Conservation (phyloP, 2,888 invertebrate species). For the Ctenicera cuprea region DNA sequence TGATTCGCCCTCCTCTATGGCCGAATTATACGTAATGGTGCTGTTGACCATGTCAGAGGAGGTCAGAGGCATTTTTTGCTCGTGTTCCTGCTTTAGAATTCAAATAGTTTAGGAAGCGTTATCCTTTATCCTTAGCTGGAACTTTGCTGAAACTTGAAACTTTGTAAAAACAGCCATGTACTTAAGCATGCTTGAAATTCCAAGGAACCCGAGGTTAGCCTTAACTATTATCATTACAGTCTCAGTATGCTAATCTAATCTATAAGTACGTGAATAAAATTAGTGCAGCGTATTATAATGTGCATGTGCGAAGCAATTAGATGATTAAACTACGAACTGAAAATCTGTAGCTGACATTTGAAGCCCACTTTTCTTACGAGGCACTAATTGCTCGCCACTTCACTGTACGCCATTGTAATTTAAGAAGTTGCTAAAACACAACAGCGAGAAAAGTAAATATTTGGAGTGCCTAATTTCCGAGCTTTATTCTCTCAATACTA, state of each 20-base stretch:
- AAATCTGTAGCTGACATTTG: no score
- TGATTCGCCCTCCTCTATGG: no score
- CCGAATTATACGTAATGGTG: background rate
- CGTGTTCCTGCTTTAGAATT: slow-evolving; percentile 21
- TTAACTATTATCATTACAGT: slow-evolving; percentile 13
- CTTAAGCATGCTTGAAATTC: slow-evolving; percentile 31
- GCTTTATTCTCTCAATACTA: background rate
- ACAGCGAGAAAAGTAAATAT: slow-evolving; percentile 1
- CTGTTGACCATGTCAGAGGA: background rate
- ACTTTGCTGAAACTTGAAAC: slow-evolving; percentile 25
- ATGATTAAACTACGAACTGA: no score
- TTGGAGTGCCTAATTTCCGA: background rate
- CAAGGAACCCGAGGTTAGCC: slow-evolving; percentile 13
- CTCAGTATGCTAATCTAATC: background rate
- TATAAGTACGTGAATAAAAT: no score
- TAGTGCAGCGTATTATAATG: no score
- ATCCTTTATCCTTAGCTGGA: slow-evolving; percentile 31
- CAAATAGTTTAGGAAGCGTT: slow-evolving; percentile 26
- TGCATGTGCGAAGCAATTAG: no score
- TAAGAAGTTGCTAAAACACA: slow-evolving; percentile 4
- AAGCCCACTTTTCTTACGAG: no score
- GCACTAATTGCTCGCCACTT: background rate
- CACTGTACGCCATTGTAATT: background rate
- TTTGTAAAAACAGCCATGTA: slow-evolving; percentile 15
- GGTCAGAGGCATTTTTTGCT: slow-evolving; percentile 14